These are phyloP conservation scores for Perizoma affinitatum DNA, from an alignment of 2,888 invertebrate species.

Conservation along the genomic window DNA sequence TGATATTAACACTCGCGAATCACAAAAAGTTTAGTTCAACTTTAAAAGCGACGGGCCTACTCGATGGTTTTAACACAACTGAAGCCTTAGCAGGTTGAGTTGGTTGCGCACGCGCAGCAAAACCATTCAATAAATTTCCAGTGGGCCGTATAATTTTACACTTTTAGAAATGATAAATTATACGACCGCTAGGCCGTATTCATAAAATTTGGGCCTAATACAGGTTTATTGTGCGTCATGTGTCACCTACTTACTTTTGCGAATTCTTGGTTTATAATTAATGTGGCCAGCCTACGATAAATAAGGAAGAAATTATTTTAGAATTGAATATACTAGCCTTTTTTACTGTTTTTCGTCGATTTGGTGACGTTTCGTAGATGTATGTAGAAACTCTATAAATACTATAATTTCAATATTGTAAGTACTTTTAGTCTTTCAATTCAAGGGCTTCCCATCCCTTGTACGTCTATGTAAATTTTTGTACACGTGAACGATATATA, in stretches of 20 bases:
- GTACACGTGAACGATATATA: too few relatives aligned
- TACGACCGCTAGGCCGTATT: too few relatives aligned
- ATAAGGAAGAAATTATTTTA: not conserved
- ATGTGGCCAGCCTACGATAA: not conserved
- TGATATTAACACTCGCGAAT: conserved; percentile 31
- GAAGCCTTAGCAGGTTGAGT: conserved; percentile 34
- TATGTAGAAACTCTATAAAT: too few relatives aligned
- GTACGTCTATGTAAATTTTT: too few relatives aligned
- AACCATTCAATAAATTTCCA: conserved; percentile 32
- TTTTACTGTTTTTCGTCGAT: too few relatives aligned
- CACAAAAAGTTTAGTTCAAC: conserved; percentile 9
- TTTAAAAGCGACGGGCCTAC: conserved; percentile 33
- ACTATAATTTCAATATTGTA: too few relatives aligned
- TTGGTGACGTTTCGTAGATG: too few relatives aligned
- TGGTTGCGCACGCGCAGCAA: conserved; percentile 39
- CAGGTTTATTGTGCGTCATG: conserved; percentile 34
- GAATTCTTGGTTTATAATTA: not conserved
- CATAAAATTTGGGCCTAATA: too few relatives aligned
- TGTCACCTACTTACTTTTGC: not conserved
- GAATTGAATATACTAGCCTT: too few relatives aligned
- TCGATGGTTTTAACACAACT: conserved; percentile 43
- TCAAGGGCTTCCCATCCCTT: too few relatives aligned
- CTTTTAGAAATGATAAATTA: too few relatives aligned
- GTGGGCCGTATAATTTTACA: conserved; percentile 29
- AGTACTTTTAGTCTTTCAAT: too few relatives aligned